Evolutionary conservation across 2,888 invertebrate species (phyloP), one percentile per base, ranked within the genome.

Genomic region (Phaonia tiefii): DNA sequence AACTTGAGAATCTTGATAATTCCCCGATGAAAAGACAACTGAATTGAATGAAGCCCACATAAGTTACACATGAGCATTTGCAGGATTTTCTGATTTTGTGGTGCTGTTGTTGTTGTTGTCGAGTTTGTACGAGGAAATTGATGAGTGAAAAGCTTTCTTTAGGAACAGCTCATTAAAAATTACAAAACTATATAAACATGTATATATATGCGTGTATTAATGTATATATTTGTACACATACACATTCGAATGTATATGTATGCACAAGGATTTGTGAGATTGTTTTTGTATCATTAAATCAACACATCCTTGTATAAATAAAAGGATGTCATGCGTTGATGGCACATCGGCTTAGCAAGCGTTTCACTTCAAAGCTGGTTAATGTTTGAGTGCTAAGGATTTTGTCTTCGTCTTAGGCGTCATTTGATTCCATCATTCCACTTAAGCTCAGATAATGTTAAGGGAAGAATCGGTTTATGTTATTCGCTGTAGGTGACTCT

Each of bases 121-220:
- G n/a, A n/a, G n/a, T n/a, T n/a, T n/a, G n/a, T 26, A 11, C 37
- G 25, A 25, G 5, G 11, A 46, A 39, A 72, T 44, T 15, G 51
- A 73, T 51, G 39, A 8, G 39, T 58, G 46, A 13, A 25, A 63
- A 63, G 25, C 11, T 44, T 42, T 75, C 46, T 25, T 65, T 65
- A 37, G 58, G n/a, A 63, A 7, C 26, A 70, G 65, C 70, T 76
- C 76, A 76, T 76, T 70, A 71, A 65, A 76, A 71, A 46, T 65
- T 65, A 56, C 26, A 25, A 25, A 60, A 56, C 25, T 49, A 46
- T 8, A 60, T 54, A 44, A 7, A 75, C 37, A 66, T n/a, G n/a
- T 4, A 44, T 44, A 8, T 11, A 44, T 8, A 44, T 44, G 7
- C n/a, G 44, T 13, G 44, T n/a, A n/a, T n/a, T n/a, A n/a, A n/a